Evolutionary conservation across 1,140 invertebrate species (phyloP), one percentile per base, ranked within the genome.

Genomic region (Drosophila teissieri): DNA sequence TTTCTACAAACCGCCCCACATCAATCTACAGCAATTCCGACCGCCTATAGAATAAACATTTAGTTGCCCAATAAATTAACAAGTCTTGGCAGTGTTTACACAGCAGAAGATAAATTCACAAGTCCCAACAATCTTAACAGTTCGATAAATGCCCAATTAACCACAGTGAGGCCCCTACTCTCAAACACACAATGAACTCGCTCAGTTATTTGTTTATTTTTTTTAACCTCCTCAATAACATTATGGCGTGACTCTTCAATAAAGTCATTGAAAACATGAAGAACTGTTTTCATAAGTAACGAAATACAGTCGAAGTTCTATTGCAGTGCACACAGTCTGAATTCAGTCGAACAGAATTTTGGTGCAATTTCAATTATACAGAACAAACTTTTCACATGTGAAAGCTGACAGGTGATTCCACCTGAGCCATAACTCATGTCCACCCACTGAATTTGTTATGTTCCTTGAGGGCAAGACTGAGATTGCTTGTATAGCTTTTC

Each of bases 361-460:
- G 42, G 12, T 57, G 12, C 48, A 39, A 1, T 36, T 82, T 78
- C 61, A 79, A 82, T 76, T 88, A 88, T 79, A 64, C 48, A 79
- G 82, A 63, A 31, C 39, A 83, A 83, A 82, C 54, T 55, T 56
- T 74, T 31, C 31, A 14, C 42, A 49, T 58, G 58, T 14, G 51
- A 67, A 62, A 69, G 19, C 31, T 58, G 72, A 67, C 75, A 86
- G 63, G 45, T 77, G 72, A 58, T 40, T 22, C 4, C 44, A 69
- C 42, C 67, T 36, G 64, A 39, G 17, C 55, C 34, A 74, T 78
- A 63, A 67, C 42, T 81, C 68, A 74, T 34, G 34, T 31, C 49
- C 34, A 14, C 34, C 53, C 37, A 19, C 24, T 27, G 22, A 27
- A 45, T 11, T 10, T 44, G 22, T 34, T 27, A 14, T 42, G 36